These are phyloP conservation scores for Bufo gargarizans DNA, from an alignment of 2,113 vertebrate genomes.

Conservation along the genomic window DNA sequence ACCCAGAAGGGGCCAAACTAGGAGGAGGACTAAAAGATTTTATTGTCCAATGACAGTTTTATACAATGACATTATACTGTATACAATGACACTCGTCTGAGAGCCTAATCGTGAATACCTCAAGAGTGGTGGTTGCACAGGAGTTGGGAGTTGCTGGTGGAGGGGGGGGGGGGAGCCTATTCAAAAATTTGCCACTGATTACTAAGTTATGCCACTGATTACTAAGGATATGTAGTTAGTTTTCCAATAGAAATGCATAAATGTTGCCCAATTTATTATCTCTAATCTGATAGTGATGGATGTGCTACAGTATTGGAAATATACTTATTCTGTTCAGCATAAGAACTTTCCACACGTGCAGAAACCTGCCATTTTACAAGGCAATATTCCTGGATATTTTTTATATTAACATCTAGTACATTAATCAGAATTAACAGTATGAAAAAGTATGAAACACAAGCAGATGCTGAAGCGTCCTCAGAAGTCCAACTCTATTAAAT, in stretches of 20 bases:
- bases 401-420: conserved; percentile 26
- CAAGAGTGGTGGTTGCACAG: too few relatives aligned
- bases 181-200: too few relatives aligned
- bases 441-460: conserved; percentile 43
- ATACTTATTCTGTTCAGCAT: not conserved
- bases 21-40: too few relatives aligned
- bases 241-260: not conserved
- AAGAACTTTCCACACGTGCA: not conserved
- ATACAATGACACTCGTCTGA: too few relatives aligned
- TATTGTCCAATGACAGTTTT: too few relatives aligned
- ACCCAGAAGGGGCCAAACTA: too few relatives aligned
- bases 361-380: not conserved
- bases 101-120: too few relatives aligned
- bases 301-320: not conserved
- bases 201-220: not conserved
- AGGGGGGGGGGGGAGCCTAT: too few relatives aligned
- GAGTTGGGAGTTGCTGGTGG: too few relatives aligned
- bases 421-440: conserved; percentile 53
- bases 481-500: conserved; percentile 54
- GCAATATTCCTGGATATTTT: not conserved
- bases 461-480: conserved; percentile 48
- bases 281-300: not conserved
- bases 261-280: not conserved
- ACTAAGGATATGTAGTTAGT: not conserved
- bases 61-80: too few relatives aligned